Evolutionary conservation across 1,140 invertebrate species (phyloP).

Genomic region (Temnothorax longispinosus): DNA sequence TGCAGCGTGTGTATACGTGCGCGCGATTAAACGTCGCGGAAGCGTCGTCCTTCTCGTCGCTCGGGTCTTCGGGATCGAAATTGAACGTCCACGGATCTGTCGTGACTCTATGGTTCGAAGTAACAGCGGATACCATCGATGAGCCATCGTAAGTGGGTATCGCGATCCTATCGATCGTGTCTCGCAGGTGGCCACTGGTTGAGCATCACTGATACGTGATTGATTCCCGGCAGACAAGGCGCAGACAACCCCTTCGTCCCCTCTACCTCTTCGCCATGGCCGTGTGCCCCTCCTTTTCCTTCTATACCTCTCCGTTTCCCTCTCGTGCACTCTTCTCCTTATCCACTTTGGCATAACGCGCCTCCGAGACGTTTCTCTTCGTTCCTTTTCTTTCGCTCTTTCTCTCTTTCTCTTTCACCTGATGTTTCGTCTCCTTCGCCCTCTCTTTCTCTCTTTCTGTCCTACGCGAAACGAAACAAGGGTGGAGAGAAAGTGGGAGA

Average conservation of each 20-base stretch:
- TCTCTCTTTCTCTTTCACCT: conserved; percentile 50
- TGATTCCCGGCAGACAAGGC: conserved; percentile 83
- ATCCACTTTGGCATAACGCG: conserved; percentile 52
- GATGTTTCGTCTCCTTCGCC: conserved; percentile 65
- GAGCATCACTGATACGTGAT: conserved; percentile 81
- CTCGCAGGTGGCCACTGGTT: conserved; percentile 68
- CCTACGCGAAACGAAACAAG: conserved; percentile 61
- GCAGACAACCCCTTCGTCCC: conserved; percentile 81
- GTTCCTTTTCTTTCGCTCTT: conserved; percentile 53
- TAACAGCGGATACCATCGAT: conserved; percentile 36
- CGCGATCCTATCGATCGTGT: conserved; percentile 51
- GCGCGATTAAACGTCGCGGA: conserved; percentile 2
- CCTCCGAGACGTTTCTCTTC: conserved; percentile 40
- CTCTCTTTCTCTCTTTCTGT: conserved; percentile 59
- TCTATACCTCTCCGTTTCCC: conserved; percentile 64
- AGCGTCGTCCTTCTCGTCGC: background rate
- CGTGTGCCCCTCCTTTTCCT: conserved; percentile 61
- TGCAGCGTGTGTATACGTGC: too few species aligned
- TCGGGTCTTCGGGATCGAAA: background rate
- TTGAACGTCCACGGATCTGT: background rate
- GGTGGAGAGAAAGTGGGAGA: conserved; percentile 65
- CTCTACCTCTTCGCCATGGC: conserved; percentile 44
- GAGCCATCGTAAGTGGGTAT: background rate
- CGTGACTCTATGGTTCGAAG: background rate
- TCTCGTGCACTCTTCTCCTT: conserved; percentile 51